Evolutionary conservation across 1,140 invertebrate genomes (phyloP), one percentile per base, ranked within the genome.

Genomic region (Temnothorax nylanderi): DNA sequence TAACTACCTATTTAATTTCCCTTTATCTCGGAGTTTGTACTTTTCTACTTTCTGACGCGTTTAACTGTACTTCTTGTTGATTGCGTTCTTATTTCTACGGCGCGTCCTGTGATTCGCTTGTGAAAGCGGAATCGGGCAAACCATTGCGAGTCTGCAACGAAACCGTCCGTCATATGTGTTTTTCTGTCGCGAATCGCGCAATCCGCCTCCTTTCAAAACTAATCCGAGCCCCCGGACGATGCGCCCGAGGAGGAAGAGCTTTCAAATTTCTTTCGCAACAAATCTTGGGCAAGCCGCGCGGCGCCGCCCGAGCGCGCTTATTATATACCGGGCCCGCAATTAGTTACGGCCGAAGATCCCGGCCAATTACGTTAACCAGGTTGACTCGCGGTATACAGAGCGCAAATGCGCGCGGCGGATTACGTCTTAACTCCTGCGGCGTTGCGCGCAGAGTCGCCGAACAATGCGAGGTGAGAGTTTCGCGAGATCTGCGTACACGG

Each of bases 341-440:
- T 94, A 93, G 93, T 94, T 90, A 92, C 92, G 92, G 92, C 85
- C 87, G 77, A 87, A 89, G 91, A 92, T 93, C 77, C 88, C 67
- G 88, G 85, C 88, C 91, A 93, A 93, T 94, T 94, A 93, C 87
- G 92, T 86, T 88, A 93, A 91, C 87, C 89, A 91, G 92, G 90
- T 88, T 93, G 92, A 90, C 93, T 91, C 86, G 90, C 67, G 44
- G 69, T 92, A 94, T 93, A 85, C 92, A 93, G 93, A 93, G 92
- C 93, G 92, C 89, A 72, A 93, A 93, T 90, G 44, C n/a, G 77
- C 44, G 76, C 71, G 64, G 37, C 77, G 65, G 56, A 62, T 89
- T 89, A 80, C 67, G 54, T 77, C 67, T 51, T 75, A 60, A 60
- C 58, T 58, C 3, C 5, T 16, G 41, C 41, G n/a, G 58, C n/a